Base-by-base conservation (phyloP, 2,113 vertebrate genomes). In the Reinhardtius hippoglossoides region DNA sequence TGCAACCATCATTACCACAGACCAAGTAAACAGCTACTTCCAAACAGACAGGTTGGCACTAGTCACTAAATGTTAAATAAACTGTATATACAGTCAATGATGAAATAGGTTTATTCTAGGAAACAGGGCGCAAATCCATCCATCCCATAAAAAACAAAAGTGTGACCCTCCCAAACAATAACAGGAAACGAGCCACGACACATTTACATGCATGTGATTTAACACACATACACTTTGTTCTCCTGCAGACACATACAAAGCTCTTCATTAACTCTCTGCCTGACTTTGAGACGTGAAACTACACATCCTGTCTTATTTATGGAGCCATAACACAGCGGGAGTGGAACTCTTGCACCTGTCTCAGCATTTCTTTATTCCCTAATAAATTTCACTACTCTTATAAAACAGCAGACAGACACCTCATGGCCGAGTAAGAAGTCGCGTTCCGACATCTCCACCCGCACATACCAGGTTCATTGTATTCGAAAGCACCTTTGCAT, bases 281-380 rank as follows among this genome's bases (percentile, higher is more conserved):
- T 2, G 59, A n/a, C 60, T 13, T 3, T 20, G 0, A 31, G 44
- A 66, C 67, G 48, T 26, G n/a, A 78, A 71, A 56, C 73, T 54
- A 10, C 18, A 59, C n/a, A 9, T 83, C 64, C 78, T 76, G 46
- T 86, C 81, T 63, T 69, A 82, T 88, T 90, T 83, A 89, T 21
- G 78, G 78, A 68, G 71, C 64, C 18, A 9, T 87, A 87, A 89
- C 78, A 76, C 82, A 82, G 70, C 20, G 1, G 74, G 83, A 71
- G 60, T 21, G 55, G 42, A 78, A 44, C 72, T 55, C 67, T 24
- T 87, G 54, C 88, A 91, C 90, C 83, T 88, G 84, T 52, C 86
- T 82, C 61, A 82, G 84, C 23, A 79, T 57, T 35, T 13, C 71
- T 91, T 91, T 81, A 85, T 82, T 60, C 44, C 56, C 74, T 66